These are phyloP conservation scores for Oenanthe oenanthe DNA, from an alignment of 2,113 vertebrate genomes.

Conservation along the genomic window DNA sequence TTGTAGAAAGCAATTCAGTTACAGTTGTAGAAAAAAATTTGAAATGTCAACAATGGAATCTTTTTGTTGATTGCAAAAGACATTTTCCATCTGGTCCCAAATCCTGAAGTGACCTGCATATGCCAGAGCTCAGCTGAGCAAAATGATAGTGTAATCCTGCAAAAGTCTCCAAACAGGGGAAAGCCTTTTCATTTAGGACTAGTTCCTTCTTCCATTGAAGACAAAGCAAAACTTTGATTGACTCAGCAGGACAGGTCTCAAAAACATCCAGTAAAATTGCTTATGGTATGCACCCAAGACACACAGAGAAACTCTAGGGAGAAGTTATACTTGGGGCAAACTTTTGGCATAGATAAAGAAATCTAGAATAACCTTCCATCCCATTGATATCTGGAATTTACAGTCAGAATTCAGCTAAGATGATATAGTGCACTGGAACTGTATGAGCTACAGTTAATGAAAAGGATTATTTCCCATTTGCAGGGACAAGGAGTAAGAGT, in stretches of 20 bases:
- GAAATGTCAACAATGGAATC: constrained; percentile 48
- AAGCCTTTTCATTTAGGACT: background rate
- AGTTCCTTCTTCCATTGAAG: background rate
- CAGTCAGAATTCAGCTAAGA: background rate
- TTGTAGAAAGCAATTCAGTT: constrained; percentile 63
- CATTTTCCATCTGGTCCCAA: constrained; percentile 66
- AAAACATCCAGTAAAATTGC: background rate
- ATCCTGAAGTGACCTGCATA: constrained; percentile 60
- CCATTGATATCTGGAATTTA: background rate
- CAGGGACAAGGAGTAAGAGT: background rate
- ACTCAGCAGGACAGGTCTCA: background rate
- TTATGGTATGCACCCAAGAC: background rate
- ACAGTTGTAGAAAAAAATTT: constrained; percentile 55
- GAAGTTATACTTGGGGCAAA: background rate
- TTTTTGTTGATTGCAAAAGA: constrained; percentile 61
- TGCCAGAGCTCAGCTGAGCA: constrained; percentile 3
- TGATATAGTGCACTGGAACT: background rate
- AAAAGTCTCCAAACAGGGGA: background rate
- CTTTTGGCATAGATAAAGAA: background rate
- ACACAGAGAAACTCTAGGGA: background rate
- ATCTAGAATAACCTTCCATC: background rate
- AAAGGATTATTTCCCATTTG: background rate
- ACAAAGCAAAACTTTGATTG: background rate
- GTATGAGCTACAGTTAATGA: background rate
- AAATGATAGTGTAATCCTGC: constrained; percentile 3